Percentiles rank a stretch among this genome's conserved stretches.
Evolutionary conservation across 92 coral and sea anemone species (phyloP).

Genomic region (Porites lobata): DNA sequence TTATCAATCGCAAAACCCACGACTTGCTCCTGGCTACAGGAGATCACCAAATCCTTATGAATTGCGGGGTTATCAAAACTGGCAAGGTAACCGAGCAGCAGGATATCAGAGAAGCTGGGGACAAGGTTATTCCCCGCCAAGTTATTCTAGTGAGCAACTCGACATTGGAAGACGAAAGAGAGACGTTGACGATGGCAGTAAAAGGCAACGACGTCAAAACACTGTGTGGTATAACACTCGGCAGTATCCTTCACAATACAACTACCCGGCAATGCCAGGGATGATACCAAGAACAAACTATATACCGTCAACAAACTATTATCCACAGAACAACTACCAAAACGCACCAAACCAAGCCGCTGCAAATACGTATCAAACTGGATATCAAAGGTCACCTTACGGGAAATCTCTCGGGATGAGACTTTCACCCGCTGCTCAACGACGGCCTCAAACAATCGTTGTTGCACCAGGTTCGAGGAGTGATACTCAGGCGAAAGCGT

Average conservation of each 20-base stretch:
- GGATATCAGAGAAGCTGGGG: slow-evolving; percentile 22
- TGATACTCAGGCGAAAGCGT: slow-evolving; percentile 3
- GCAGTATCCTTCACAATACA: slow-evolving; percentile 6
- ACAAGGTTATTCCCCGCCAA: slow-evolving; percentile 24
- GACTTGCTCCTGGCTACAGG: slow-evolving; percentile 14
- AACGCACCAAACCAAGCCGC: slow-evolving; percentile 7
- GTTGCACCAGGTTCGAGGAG: slow-evolving; percentile 17
- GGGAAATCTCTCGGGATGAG: slow-evolving; percentile 24
- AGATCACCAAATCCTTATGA: slow-evolving; percentile 11
- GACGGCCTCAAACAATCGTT: not conserved
- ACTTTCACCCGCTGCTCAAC: slow-evolving; percentile 11
- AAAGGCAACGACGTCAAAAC: slow-evolving; percentile 68
- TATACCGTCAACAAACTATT: slow-evolving; percentile 29
- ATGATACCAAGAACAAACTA: slow-evolving; percentile 19
- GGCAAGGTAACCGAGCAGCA: slow-evolving; percentile 25
- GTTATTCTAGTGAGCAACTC: slow-evolving; percentile 41
- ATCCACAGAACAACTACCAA: not conserved
- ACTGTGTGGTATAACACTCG: slow-evolving; percentile 70
- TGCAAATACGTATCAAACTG: not conserved
- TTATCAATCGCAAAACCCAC: slow-evolving; percentile 1
- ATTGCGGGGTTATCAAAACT: slow-evolving; percentile 47
- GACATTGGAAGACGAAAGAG: slow-evolving; percentile 60
- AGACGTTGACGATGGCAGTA: slow-evolving; percentile 22
- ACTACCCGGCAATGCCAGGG: slow-evolving; percentile 18
- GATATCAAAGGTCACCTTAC: slow-evolving; percentile 12